Evolutionary conservation across 1,140 invertebrate genomes (phyloP).

Genomic region (Belonocnema kinseyi): DNA sequence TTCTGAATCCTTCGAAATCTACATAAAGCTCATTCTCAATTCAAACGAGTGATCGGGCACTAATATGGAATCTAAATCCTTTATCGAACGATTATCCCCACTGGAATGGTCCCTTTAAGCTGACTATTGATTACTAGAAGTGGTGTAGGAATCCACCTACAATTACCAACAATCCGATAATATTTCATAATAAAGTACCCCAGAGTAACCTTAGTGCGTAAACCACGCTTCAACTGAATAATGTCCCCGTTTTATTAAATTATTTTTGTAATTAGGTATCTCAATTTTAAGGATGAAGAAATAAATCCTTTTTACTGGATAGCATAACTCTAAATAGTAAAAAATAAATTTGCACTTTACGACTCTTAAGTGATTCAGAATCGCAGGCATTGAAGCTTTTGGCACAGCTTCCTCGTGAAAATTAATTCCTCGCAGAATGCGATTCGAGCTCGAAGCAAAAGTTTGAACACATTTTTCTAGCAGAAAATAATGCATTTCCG

Average conservation of each 20-base stretch:
- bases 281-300: too few species aligned
- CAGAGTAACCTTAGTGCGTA: too few species aligned
- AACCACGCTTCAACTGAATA: too few species aligned
- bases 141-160: conserved; percentile 27
- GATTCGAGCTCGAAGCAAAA: not conserved
- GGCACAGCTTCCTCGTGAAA: not conserved
- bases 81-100: conserved; percentile 51
- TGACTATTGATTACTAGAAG: conserved; percentile 38
- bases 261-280: too few species aligned
- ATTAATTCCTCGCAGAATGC: not conserved
- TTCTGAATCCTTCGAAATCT: conserved; percentile 31
- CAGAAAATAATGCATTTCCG: conserved; percentile 3
- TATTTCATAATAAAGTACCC: not conserved
- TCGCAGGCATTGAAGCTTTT: not conserved
- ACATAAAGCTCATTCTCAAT: conserved; percentile 54
- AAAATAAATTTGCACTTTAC: too few species aligned
- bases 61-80: conserved; percentile 57
- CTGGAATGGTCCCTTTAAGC: conserved; percentile 37
- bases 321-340: too few species aligned
- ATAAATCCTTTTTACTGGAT: too few species aligned
- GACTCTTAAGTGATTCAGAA: too few species aligned
- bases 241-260: too few species aligned
- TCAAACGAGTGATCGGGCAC: conserved; percentile 45
- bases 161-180: not conserved
- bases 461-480: not conserved